Percentiles rank a stretch among this genome's conserved stretches.
These are phyloP conservation scores for Venustaconcha ellipsiformis DNA, from an alignment of 1,140 invertebrate genomes.

Conservation along the genomic window DNA sequence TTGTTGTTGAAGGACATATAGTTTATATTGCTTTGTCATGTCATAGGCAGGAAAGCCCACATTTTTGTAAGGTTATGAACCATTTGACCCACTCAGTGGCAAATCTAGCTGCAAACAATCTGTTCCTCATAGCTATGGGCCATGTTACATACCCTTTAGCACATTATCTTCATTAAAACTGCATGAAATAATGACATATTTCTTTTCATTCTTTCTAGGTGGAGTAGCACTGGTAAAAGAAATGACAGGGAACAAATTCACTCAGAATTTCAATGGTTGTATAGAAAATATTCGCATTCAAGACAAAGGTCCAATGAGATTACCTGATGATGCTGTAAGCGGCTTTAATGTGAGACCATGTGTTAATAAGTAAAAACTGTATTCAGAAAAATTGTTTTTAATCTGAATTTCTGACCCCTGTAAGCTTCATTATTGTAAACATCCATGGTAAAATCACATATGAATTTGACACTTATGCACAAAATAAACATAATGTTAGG, in stretches of 20 bases:
- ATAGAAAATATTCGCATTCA: conserved; percentile 17
- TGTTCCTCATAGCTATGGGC: background rate
- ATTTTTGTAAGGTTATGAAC: background rate
- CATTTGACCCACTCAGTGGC: background rate
- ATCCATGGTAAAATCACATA: too few relatives aligned
- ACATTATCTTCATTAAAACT: background rate
- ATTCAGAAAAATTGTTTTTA: too few relatives aligned
- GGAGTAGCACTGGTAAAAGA: conserved; percentile 13
- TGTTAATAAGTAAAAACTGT: too few relatives aligned
- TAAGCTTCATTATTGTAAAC: too few relatives aligned
- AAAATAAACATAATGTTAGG: too few relatives aligned
- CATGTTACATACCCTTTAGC: background rate
- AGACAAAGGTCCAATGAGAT: conserved; percentile 8
- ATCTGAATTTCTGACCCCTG: too few relatives aligned
- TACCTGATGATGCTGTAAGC: conserved; percentile 10
- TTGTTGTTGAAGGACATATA: too few relatives aligned
- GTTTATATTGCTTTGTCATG: too few relatives aligned
- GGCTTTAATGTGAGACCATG: conserved; percentile 16
- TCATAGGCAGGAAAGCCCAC: too few relatives aligned
- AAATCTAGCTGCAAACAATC: background rate
- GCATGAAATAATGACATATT: background rate
- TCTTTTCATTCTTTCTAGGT: conserved; percentile 9
- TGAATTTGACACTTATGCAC: too few relatives aligned
- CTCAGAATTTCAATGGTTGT: conserved; percentile 22
- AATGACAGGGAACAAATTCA: conserved; percentile 22